A percentile compares a stretch with the other conserved stretches of the same genome.
Conservation (phyloP, 2,113 vertebrate genomes). For the Phalacrocorax carbo region DNA sequence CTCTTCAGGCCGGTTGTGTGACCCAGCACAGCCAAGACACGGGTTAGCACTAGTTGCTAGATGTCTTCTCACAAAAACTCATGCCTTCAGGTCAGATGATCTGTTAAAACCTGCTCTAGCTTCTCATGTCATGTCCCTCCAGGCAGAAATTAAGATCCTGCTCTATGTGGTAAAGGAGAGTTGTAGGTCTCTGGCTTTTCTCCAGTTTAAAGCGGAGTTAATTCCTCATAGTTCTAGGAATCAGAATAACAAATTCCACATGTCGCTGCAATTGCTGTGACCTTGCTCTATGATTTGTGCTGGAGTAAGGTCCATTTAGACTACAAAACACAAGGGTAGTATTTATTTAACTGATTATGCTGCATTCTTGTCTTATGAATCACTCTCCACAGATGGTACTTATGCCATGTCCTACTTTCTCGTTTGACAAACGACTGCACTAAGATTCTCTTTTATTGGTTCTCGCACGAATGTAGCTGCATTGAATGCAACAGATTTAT, state of each 20-base stretch:
- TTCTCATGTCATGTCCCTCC: accelerated
- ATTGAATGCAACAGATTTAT: background rate
- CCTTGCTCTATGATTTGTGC: slow-evolving; percentile 37
- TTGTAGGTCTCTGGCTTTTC: background rate
- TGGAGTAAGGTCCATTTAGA: slow-evolving; percentile 31
- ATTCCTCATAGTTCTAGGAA: slow-evolving; percentile 13
- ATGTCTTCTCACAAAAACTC: background rate
- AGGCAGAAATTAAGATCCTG: background rate
- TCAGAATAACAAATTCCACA: background rate
- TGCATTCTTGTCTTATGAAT: slow-evolving; percentile 62
- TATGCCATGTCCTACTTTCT: slow-evolving; percentile 55
- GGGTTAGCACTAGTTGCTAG: background rate
- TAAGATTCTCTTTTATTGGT: slow-evolving; percentile 9
- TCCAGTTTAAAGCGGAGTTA: background rate
- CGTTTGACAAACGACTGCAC: slow-evolving; percentile 5
- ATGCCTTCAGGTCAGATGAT: background rate
- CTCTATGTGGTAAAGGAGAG: background rate
- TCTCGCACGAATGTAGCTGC: background rate
- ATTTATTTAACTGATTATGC: slow-evolving; percentile 66
- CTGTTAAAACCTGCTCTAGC: background rate
- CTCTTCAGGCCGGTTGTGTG: background rate
- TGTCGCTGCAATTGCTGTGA: background rate
- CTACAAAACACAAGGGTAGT: slow-evolving; percentile 49
- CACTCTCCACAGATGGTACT: slow-evolving; percentile 61
- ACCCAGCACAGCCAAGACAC: background rate